A percentile compares a stretch with the other conserved stretches of the same genome.
These are phyloP conservation scores for Conistra vaccinii DNA, from an alignment of 2,888 invertebrate genomes.

Conservation along the genomic window DNA sequence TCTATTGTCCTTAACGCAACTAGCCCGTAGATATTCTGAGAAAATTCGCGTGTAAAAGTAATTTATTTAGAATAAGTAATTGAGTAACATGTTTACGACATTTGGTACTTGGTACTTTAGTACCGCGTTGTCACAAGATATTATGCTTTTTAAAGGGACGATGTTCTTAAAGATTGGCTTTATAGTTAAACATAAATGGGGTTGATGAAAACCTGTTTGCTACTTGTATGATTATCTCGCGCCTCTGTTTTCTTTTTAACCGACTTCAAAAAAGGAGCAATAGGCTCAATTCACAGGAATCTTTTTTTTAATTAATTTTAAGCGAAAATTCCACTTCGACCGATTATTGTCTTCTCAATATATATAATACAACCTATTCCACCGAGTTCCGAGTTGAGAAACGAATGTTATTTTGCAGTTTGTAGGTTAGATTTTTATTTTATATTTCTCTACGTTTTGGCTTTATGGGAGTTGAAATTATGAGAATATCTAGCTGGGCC, in stretches of 20 bases:
- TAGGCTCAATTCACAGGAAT: background rate
- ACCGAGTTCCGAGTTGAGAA: too few species aligned
- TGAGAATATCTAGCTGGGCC: too few species aligned
- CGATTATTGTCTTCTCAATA: background rate
- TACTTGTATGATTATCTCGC: background rate
- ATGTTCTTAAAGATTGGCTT: background rate
- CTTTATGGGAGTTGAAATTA: too few species aligned
- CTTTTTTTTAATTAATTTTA: background rate
- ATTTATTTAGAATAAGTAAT: conserved; percentile 80
- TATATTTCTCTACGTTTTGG: too few species aligned
- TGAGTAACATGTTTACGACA: conserved; percentile 60
- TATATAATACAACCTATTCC: too few species aligned
- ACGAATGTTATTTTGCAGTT: background rate
- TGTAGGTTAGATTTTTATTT: too few species aligned
- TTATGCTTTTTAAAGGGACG: conserved; percentile 10
- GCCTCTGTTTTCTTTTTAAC: background rate
- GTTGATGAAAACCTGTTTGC: background rate
- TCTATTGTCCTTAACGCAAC: conserved; percentile 25
- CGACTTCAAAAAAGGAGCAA: background rate
- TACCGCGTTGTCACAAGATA: conserved; percentile 22
- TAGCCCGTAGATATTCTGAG: conserved; percentile 49
- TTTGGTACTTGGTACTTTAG: conserved; percentile 41
- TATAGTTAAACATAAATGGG: background rate
- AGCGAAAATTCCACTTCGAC: background rate
- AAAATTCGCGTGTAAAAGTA: conserved; percentile 71